Conservation (phyloP, 2,797 vertebrate species). For the Psittacula derbiana region DNA sequence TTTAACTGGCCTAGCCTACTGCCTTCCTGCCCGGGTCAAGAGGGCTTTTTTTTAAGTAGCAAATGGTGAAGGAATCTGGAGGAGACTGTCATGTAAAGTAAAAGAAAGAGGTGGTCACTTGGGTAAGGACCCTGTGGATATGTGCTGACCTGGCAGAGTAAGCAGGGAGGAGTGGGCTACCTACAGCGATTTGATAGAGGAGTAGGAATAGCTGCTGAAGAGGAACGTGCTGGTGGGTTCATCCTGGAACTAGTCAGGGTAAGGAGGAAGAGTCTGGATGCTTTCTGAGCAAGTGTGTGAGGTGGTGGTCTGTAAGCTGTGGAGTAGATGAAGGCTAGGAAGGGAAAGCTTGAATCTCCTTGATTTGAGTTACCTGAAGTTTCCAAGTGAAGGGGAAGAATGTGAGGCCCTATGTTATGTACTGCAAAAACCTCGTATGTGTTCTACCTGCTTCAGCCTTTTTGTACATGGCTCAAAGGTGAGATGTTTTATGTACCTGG, state of each 20-base stretch:
- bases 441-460: not conserved
- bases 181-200: not conserved
- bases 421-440: not conserved
- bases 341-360: not conserved
- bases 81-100: rapidly evolving
- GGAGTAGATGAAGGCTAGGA: not conserved
- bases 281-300: not conserved
- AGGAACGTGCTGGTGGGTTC: not conserved
- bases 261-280: not conserved
- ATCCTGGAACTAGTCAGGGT: not conserved
- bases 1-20: not conserved
- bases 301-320: not conserved
- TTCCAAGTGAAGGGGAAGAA: not conserved
- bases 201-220: not conserved
- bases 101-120: not conserved
- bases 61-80: not conserved
- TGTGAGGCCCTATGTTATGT: rapidly evolving
- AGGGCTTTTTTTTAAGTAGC: not conserved
- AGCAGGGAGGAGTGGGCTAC: not conserved
- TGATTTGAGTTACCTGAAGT: not conserved
- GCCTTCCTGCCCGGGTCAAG: not conserved
- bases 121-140: not conserved
- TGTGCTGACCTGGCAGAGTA: not conserved
- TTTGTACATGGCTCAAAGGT: rapidly evolving
- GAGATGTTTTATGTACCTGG: not conserved